These are phyloP conservation scores for Psephotus haematonotus DNA, from an alignment of 2,113 vertebrate species.

Conservation along the genomic window DNA sequence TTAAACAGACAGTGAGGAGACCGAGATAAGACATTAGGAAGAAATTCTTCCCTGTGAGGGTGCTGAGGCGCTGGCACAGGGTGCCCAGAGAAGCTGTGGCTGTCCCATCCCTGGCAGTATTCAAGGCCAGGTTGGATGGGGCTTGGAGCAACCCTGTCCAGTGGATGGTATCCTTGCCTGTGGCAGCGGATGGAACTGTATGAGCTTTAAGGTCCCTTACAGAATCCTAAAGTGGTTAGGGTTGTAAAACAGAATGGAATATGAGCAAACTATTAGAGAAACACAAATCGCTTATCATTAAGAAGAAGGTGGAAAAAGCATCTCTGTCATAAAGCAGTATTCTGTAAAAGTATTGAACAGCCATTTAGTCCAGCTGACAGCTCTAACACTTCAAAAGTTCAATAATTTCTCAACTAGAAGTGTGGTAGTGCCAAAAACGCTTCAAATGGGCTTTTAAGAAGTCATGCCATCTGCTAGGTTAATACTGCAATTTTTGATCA, in stretches of 20 bases:
- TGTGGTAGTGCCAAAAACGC: neutral
- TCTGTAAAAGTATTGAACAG: constrained; percentile 16
- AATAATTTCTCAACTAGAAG: constrained; percentile 13
- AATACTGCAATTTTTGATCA: neutral
- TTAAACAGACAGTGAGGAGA: neutral
- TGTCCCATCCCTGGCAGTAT: neutral
- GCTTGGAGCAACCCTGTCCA: neutral
- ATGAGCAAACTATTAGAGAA: neutral
- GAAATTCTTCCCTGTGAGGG: neutral
- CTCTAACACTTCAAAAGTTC: neutral
- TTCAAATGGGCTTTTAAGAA: neutral
- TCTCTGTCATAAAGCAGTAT: neutral
- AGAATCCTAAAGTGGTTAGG: too few species aligned
- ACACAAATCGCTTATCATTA: neutral
- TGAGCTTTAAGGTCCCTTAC: neutral
- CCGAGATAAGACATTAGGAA: neutral
- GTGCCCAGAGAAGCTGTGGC: neutral
- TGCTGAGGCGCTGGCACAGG: neutral
- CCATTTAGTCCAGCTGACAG: constrained; percentile 17
- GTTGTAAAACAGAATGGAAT: neutral
- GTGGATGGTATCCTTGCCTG: neutral
- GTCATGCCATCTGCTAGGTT: neutral
- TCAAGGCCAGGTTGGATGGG: neutral
- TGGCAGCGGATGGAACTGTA: neutral
- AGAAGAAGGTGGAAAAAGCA: neutral